Evolutionary conservation across 37 sponge, comb jelly and placozoan genomes (phyloP), one percentile per base, ranked within the genome.

Genomic region (Oscarella lobularis): DNA sequence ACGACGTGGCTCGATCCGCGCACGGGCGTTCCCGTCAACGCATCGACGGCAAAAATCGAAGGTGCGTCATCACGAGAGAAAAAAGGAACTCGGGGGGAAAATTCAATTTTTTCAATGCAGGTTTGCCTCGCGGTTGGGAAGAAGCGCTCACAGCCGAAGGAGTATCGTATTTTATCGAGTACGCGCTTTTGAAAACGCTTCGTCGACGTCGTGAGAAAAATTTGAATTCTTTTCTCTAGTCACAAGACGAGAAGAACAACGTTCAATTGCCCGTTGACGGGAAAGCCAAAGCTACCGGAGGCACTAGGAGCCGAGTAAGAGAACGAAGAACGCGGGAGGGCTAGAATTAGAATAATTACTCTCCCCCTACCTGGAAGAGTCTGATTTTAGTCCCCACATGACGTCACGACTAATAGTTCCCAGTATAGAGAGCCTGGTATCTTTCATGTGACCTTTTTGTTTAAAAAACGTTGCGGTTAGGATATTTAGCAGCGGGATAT

Each of bases 1-100:
- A 48, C 60, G 60, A 48, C 14, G 14, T 48, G 60, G 60, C 60
- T 48, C 60, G 60, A 48, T 20, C 60, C 60, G 60, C 60, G 60
- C 9, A 48, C 60, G 60, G 20, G 20, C 60, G 20, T 20, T 9
- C 60, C 60, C 9, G 20, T 48, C 60, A 48, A 48, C 60, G 20
- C 60, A 48, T 27, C 60, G 60, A 48, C 9, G 60, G 60, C 9
- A 20, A 9, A 20, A 48, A 48, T 48, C 60, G 60, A 48, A 48
- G 60, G 60, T 48, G 9, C 20, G 60, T 48, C 60, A 20, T 20
- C 20, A 9, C n/a, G n/a, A n/a, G n/a, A n/a, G n/a, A n/a, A 27
- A 27, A 9, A 20, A 27, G 60, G 60, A 9, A 20, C 9, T 48
- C 60, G 20, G 60, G 20, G 60, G 60, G 9, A 48, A 48, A 27